Evolutionary conservation across 2,888 invertebrate species (phyloP), one percentile per base, ranked within the genome.

Genomic region (Papilio gigon): DNA sequence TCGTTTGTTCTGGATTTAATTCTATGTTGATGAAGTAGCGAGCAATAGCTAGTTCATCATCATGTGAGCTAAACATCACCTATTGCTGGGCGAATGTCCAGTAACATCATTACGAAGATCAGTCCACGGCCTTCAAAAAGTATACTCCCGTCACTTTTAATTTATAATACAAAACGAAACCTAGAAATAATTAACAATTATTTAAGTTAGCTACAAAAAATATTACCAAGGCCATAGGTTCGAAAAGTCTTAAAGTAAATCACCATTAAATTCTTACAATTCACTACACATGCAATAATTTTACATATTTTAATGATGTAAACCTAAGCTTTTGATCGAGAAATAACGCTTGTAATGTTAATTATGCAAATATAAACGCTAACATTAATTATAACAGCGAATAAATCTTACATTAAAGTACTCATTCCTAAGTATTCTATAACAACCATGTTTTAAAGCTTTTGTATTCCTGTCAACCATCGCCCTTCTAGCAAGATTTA

Each of bases 401-500:
- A 37, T 12, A 59, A 14, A 60, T 59, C 35, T 6, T 37, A 17
- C 40, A 60, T n/a, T 11, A 11, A 60, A 40, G 33, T 11, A 30
- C 33, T 30, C 9, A 33, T 14, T 33, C 37, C 22, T 37, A 37
- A 59, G 58, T 59, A 22, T 37, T 37, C 22, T 59, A 37, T 25
- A n/a, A 59, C 14, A 59, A 14, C 12, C 12, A 35, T 59, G 17
- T 59, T 59, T 25, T 59, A 22, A 22, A 25, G 59, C 35, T 59
- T 59, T 59, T 59, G 37, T 37, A 20, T 58, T 9, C 30, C 33
- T 30, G 9, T 59, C 58, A 33, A 20, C 17, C 59, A 59, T n/a
- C 12, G n/a, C 64, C 25, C 27, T 22, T n/a, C 22, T 27, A 17
- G 40, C 14, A 40, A 53, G 64, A 65, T 65, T 65, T 65, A 65